Conservation (phyloP, 53 echinoderm and acorn worm genomes). For the Echinometra lucunter region DNA sequence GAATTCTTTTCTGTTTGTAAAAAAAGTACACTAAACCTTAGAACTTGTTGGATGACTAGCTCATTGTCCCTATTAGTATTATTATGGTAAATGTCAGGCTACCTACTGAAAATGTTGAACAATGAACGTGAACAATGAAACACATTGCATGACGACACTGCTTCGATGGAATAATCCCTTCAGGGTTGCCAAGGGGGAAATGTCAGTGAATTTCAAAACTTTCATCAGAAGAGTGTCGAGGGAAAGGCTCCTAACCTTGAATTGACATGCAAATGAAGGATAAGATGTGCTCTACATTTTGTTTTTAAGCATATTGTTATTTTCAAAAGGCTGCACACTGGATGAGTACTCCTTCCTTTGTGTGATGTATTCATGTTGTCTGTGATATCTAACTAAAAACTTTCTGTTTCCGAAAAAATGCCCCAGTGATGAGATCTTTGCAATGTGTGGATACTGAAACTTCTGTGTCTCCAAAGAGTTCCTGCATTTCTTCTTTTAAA, state of each 20-base stretch:
- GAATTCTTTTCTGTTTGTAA: background rate
- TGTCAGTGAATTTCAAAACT: background rate
- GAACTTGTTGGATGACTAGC: background rate
- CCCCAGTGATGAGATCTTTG: background rate
- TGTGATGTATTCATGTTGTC: background rate
- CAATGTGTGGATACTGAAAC: background rate
- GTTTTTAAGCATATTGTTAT: background rate
- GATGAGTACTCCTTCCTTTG: background rate
- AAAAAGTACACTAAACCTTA: constrained; percentile 14
- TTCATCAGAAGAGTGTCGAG: background rate
- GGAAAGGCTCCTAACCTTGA: background rate
- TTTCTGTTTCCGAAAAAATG: background rate
- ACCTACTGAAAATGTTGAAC: constrained; percentile 30
- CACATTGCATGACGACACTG: background rate
- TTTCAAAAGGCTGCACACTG: background rate
- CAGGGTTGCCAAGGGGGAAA: background rate
- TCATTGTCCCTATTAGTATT: background rate
- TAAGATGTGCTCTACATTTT: background rate
- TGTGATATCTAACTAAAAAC: background rate
- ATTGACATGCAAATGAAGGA: background rate
- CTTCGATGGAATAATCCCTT: background rate
- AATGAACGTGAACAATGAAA: constrained; percentile 34
- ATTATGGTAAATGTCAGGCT: background rate
- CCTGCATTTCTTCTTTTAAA: background rate
- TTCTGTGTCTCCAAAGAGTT: background rate